Percentiles rank a stretch among this genome's conserved stretches.
Conservation (phyloP, 2,113 vertebrate genomes). For the Ascaphus truei region DNA sequence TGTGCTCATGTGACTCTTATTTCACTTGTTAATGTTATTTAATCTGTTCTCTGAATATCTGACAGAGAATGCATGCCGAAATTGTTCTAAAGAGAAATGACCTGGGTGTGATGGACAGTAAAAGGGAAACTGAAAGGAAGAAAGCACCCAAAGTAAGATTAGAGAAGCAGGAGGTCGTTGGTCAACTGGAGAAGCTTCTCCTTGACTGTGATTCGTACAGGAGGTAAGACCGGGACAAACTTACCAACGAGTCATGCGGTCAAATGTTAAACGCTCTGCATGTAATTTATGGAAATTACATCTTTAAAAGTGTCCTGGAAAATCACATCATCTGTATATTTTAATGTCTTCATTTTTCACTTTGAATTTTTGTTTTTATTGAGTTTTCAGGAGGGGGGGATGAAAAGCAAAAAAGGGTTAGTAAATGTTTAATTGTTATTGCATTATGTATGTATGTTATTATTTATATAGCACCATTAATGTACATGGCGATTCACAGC, state of each 20-base stretch:
- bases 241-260: not conserved
- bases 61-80: slow-evolving; percentile 2
- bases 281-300: slow-evolving; percentile 1
- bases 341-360: no score
- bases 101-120: not conserved
- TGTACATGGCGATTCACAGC: no score
- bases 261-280: not conserved
- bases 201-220: slow-evolving; percentile 2
- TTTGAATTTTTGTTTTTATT: no score
- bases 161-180: not conserved
- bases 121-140: not conserved
- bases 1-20: not conserved
- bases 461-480: no score
- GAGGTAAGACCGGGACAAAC: slow-evolving; percentile 10
- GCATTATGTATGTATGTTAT: no score
- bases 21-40: slow-evolving; percentile 4
- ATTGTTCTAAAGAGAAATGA: slow-evolving; percentile 7
- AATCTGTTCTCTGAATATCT: slow-evolving; percentile 9
- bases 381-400: no score
- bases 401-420: no score
- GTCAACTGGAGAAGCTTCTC: not conserved
- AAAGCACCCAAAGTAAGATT: not conserved
- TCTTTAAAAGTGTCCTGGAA: not conserved
- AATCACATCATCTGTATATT: slow-evolving; percentile 20
- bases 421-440: no score